Evolutionary conservation across 2,888 invertebrate species (phyloP).

Genomic region (Oasisia sp.): DNA sequence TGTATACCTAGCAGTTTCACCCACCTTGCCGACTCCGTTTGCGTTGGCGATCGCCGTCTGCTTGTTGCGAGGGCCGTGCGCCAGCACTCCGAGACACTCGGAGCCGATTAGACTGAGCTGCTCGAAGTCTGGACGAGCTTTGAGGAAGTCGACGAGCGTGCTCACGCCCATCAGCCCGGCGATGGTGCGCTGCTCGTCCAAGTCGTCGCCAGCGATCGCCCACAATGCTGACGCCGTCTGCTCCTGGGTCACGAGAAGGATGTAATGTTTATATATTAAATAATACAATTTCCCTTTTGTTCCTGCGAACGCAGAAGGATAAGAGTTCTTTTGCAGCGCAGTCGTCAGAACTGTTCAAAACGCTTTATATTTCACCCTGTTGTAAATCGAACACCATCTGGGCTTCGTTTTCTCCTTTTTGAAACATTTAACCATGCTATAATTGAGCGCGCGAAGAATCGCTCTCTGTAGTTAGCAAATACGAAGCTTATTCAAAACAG

Average conservation of each 20-base stretch:
- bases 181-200: slow-evolving; percentile 57
- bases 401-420: too few species aligned
- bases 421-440: too few species aligned
- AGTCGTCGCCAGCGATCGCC: slow-evolving; percentile 60
- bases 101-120: slow-evolving; percentile 54
- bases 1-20: background rate
- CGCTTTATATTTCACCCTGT: too few species aligned
- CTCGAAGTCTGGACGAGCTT: slow-evolving; percentile 8
- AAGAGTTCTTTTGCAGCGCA: background rate
- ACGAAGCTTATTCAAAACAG: too few species aligned
- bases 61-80: slow-evolving; percentile 58
- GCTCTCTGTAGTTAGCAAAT: too few species aligned
- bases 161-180: slow-evolving; percentile 60
- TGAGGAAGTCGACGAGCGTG: slow-evolving; percentile 60
- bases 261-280: background rate
- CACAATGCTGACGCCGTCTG: slow-evolving; percentile 62
- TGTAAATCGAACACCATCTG: too few species aligned
- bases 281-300: slow-evolving; percentile 26
- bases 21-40: slow-evolving; percentile 52
- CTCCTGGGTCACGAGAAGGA: slow-evolving; percentile 41
- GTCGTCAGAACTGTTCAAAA: too few species aligned
- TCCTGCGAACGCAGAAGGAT: background rate
- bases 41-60: slow-evolving; percentile 57
- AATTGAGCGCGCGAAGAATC: too few species aligned
- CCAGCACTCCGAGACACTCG: slow-evolving; percentile 61